Evolutionary conservation across 2,797 vertebrate species (phyloP).

Genomic region (Liasis olivaceus): DNA sequence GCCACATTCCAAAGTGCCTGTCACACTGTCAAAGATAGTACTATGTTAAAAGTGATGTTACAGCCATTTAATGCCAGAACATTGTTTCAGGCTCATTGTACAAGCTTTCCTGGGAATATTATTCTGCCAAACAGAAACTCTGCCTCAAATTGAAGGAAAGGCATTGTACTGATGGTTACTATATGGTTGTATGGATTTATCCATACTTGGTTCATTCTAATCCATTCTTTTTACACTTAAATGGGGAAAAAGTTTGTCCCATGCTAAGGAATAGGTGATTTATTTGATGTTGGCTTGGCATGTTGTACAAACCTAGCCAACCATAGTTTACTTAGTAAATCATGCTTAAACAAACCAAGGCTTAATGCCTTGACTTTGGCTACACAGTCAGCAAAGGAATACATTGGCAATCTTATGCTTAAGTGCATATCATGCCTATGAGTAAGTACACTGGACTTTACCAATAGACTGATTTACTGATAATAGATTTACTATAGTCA

Average conservation of each 20-base stretch:
- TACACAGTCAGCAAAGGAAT: neutral
- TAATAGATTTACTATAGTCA: neutral
- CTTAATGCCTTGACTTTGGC: neutral
- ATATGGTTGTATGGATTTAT: neutral
- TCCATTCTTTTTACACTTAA: neutral
- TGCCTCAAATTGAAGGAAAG: neutral
- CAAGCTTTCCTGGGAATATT: neutral
- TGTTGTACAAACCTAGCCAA: neutral
- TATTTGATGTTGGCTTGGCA: neutral
- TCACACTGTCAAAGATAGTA: neutral
- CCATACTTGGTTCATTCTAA: neutral
- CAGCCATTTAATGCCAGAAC: neutral
- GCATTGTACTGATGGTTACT: neutral
- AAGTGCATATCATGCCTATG: neutral
- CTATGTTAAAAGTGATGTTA: neutral
- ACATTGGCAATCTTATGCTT: neutral
- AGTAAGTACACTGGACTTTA: neutral
- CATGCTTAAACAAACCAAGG: neutral
- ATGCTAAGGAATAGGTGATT: neutral
- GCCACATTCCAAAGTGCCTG: neutral
- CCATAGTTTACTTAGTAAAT: neutral
- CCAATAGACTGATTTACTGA: neutral
- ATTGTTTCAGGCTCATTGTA: too few species aligned
- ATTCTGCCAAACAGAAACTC: neutral
- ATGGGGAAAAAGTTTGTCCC: neutral